Percentiles rank a stretch among this genome's conserved stretches.
phyloP scores from a whole-genome alignment of 2,888 invertebrate species.

The Teinopalpus imperialis region DNA sequence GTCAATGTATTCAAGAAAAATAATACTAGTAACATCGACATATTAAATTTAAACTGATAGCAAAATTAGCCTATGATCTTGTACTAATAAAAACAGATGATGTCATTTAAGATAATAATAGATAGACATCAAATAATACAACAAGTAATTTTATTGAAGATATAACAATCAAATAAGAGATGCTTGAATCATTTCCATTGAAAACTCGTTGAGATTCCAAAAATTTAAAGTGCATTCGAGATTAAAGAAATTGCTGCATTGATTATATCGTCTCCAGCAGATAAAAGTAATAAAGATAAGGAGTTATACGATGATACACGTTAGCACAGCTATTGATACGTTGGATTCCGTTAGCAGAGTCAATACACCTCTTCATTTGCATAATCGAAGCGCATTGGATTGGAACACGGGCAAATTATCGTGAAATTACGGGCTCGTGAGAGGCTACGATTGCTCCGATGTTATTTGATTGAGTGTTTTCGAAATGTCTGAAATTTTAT shows the following conservation, averaged over 20 bases:
- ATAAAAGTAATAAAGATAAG: constrained; percentile 20
- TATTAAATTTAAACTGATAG: too few relatives aligned
- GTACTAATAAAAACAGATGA: too few relatives aligned
- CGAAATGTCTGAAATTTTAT: constrained; percentile 11
- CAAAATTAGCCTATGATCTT: too few relatives aligned
- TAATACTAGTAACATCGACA: too few relatives aligned
- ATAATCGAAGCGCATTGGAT: constrained; percentile 38
- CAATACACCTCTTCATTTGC: constrained; percentile 42
- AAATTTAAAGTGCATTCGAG: constrained; percentile 12
- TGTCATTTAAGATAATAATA: neutral
- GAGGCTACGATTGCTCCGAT: constrained; percentile 27
- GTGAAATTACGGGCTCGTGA: constrained; percentile 33
- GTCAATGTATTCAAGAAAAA: too few relatives aligned
- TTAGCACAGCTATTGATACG: constrained; percentile 19
- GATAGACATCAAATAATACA: constrained; percentile 2
- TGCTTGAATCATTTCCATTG: neutral
- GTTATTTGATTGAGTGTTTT: constrained; percentile 23
- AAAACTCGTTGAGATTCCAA: neutral
- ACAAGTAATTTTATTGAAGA: constrained; percentile 4
- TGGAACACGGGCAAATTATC: constrained; percentile 35
- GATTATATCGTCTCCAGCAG: constrained; percentile 13
- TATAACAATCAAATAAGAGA: neutral
- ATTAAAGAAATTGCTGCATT: constrained; percentile 17
- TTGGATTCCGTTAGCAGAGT: constrained; percentile 35
- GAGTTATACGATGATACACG: constrained; percentile 16